Conservation (phyloP, 2,888 invertebrate species). For the Limnephilus marmoratus region DNA sequence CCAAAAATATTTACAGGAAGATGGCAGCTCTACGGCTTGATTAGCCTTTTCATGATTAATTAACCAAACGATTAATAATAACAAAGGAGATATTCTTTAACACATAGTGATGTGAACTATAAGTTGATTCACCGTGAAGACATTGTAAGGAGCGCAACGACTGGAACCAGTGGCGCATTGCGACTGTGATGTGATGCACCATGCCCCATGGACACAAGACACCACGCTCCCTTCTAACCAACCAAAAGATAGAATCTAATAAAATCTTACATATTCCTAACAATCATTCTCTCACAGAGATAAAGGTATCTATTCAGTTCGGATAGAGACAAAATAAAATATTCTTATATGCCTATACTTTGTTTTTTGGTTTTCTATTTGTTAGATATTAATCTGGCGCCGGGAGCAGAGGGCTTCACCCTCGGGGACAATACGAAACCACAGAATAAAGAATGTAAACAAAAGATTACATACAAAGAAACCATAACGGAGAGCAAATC, state of each 20-base stretch:
- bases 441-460: constrained; percentile 43
- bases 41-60: constrained; percentile 11
- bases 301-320: constrained; percentile 65
- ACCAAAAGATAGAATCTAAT: constrained; percentile 53
- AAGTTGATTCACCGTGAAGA: constrained; percentile 57
- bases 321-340: constrained; percentile 65
- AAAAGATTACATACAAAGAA: constrained; percentile 59
- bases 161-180: not conserved
- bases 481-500: constrained; percentile 41
- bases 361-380: constrained; percentile 63
- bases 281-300: constrained; percentile 64
- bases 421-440: constrained; percentile 56
- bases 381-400: constrained; percentile 58
- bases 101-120: constrained; percentile 64
- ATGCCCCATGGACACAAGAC: not conserved
- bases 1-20: constrained; percentile 55
- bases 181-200: not conserved
- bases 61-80: constrained; percentile 48
- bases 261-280: constrained; percentile 62
- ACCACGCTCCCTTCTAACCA: constrained; percentile 13
- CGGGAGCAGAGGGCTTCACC: constrained; percentile 46
- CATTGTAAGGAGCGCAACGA: constrained; percentile 51
- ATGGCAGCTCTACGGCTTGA: constrained; percentile 46
- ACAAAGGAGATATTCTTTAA: constrained; percentile 57
- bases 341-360: constrained; percentile 64